Percentiles rank a stretch among this genome's conserved stretches.
These are phyloP conservation scores for Drosophila dunni DNA, from an alignment of 1,140 invertebrate species.

Conservation along the genomic window DNA sequence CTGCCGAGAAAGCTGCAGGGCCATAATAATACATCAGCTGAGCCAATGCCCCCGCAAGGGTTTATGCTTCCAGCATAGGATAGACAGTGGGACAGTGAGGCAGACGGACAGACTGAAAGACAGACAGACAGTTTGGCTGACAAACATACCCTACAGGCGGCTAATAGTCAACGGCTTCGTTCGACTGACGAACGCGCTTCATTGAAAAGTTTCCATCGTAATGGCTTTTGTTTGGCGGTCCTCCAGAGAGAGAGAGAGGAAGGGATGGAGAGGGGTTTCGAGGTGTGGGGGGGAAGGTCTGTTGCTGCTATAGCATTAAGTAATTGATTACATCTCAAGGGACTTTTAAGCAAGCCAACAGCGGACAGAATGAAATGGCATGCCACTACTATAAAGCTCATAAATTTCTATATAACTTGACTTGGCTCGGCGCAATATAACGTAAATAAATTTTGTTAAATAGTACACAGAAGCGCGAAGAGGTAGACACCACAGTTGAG, in stretches of 20 bases:
- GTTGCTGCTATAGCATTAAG: constrained; percentile 82
- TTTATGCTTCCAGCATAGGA: constrained; percentile 48
- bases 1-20: constrained; percentile 51
- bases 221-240: constrained; percentile 76
- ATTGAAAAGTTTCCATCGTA: constrained; percentile 82
- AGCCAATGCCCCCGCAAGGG: constrained; percentile 77
- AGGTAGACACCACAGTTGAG: no score
- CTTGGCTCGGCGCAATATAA: constrained; percentile 69
- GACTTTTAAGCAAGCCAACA: constrained; percentile 80
- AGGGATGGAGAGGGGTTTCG: background rate
- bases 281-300: constrained; percentile 4
- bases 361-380: constrained; percentile 58
- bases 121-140: constrained; percentile 9
- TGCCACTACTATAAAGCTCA: constrained; percentile 81
- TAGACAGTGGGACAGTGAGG: constrained; percentile 25
- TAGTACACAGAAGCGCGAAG: constrained; percentile 39
- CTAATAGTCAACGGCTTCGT: constrained; percentile 56
- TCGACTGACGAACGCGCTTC: constrained; percentile 69
- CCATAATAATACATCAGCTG: constrained; percentile 82
- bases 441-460: constrained; percentile 73
- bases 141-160: constrained; percentile 47
- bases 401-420: constrained; percentile 82
- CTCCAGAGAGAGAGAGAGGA: background rate
- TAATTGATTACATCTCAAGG: constrained; percentile 84
- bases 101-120: constrained; percentile 18